A percentile compares a stretch with the other conserved stretches of the same genome.
Conservation (phyloP, 2,113 vertebrate genomes). For the Chroicocephalus ridibundus region DNA sequence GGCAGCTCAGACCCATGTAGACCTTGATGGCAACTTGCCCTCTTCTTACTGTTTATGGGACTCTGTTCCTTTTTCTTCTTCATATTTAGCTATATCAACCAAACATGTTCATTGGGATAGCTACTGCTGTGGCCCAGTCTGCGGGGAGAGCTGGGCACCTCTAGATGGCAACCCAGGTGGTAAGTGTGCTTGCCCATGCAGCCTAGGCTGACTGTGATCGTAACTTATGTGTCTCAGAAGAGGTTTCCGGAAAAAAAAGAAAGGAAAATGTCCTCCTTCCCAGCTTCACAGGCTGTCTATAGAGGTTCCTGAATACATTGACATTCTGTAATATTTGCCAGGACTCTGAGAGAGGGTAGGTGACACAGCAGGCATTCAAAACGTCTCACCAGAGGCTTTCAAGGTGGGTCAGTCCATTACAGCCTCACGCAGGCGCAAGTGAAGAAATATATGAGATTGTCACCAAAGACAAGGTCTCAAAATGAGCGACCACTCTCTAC, state of each 20-base stretch:
- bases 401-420: neutral
- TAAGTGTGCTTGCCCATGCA: neutral
- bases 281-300: neutral
- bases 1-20: neutral
- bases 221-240: neutral
- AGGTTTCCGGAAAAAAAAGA: neutral
- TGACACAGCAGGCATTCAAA: neutral
- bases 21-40: neutral
- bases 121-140: neutral
- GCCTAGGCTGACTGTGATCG: neutral
- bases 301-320: neutral
- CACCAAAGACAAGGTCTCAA: neutral
- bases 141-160: neutral
- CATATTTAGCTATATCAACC: neutral
- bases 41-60: neutral
- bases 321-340: neutral
- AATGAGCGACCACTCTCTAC: neutral
- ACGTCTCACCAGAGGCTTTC: accelerated
- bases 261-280: neutral
- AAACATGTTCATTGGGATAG: neutral
- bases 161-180: neutral
- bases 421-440: neutral
- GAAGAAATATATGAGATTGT: neutral
- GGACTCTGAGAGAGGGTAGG: neutral
- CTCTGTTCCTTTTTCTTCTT: neutral